Conservation (phyloP, 2,888 invertebrate genomes). For the Trissonchulus latispiculum region DNA sequence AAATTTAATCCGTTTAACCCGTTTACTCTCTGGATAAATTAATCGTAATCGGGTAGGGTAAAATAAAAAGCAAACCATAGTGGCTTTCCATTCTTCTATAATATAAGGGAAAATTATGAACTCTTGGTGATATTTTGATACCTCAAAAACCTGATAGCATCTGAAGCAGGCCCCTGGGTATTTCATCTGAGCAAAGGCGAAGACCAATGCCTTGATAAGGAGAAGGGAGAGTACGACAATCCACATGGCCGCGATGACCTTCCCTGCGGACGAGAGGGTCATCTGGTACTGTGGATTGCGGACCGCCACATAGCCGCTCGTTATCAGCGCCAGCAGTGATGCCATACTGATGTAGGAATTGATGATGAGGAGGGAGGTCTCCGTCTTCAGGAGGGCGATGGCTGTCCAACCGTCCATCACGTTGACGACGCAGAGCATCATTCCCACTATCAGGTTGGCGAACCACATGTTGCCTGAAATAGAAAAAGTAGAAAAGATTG, state of each 20-base stretch:
- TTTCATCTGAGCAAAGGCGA: conserved; percentile 1
- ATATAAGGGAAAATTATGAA: too few relatives aligned
- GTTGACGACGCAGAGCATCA: conserved; percentile 12
- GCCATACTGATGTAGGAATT: neutral
- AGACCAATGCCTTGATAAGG: conserved; percentile 7
- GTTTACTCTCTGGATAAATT: too few relatives aligned
- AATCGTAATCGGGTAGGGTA: too few relatives aligned
- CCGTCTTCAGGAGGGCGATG: conserved; percentile 5
- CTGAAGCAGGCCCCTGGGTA: conserved; percentile 9
- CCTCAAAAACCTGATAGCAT: conserved; percentile 16
- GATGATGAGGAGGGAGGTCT: conserved; percentile 13
- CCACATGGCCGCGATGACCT: conserved; percentile 5
- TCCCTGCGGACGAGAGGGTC: neutral
- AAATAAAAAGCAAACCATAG: too few relatives aligned
- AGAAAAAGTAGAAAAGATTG: too few relatives aligned
- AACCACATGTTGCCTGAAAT: conserved; percentile 11
- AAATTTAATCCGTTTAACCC: too few relatives aligned
- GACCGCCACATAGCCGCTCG: neutral
- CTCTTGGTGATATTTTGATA: too few relatives aligned
- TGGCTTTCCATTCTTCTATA: too few relatives aligned
- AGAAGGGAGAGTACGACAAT: neutral
- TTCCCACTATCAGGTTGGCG: conserved; percentile 7
- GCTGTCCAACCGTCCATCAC: conserved; percentile 17
- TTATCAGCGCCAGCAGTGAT: neutral
- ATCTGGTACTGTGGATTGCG: neutral